Evolutionary conservation across 1,140 invertebrate genomes (phyloP), one percentile per base, ranked within the genome.

Genomic region (Chelonus insularis): DNA sequence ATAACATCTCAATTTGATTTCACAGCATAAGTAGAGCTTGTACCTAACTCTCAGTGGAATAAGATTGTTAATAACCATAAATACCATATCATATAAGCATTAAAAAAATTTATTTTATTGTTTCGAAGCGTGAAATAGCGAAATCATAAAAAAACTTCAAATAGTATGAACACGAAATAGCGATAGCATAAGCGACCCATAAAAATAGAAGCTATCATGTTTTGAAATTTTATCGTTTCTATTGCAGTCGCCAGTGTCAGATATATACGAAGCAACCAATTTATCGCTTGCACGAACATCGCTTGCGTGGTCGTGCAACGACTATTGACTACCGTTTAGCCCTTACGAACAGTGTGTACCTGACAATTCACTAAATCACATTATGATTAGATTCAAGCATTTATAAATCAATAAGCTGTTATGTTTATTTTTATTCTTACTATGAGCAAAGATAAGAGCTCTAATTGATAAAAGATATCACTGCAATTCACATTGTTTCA

Each of bases 301-400:
- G 50, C n/a, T 52, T 52, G 50, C n/a, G n/a, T n/a, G n/a, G n/a
- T n/a, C 20, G 47, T 52, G 29, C 50, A 36, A 52, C 32, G 11
- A 52, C 50, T 52, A 52, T 52, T 36, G 50, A 52, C 34, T 34
- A 7, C 16, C 29, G 50, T 52, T 52, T 36, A 52, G 11, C 50
- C 32, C 18, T 37, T 14, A 52, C 32, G 29, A 14, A 52, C 50
- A 52, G 7, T 52, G 50, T 37, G 8, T 52, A 23, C 6, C 12
- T 5, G 16, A 52, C 34, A 52, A 52, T 52, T 52, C 18, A 52
- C 29, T 11, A 9, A 52, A 52, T 18, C 7, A 52, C 23, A 52
- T 18, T 4, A 52, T 4, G 29, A 6, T 3, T 18, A 29, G 23
- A 52, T 36, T 8, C n/a, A n/a, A 14, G 4, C 14, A 7, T 4